A percentile compares a stretch with the other conserved stretches of the same genome.
These are phyloP conservation scores for Orientallactaga bullata DNA, from an alignment of 2,113 vertebrate genomes.

Conservation along the genomic window DNA sequence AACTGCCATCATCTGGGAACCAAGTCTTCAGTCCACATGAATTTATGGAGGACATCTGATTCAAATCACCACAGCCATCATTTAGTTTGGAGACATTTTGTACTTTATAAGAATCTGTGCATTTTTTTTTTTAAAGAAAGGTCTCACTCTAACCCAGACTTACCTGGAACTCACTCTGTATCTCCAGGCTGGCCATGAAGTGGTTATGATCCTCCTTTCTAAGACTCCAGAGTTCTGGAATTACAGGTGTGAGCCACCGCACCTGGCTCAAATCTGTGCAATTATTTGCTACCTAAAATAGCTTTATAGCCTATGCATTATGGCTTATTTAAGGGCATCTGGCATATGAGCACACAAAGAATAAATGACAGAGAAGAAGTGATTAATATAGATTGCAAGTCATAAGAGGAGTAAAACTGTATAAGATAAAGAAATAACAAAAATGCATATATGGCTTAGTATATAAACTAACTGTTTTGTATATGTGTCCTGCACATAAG, in stretches of 20 bases:
- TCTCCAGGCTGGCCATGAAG: too few relatives aligned
- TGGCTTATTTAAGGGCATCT: slow-evolving; percentile 48
- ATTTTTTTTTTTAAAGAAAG: background rate
- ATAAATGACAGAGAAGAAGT: background rate
- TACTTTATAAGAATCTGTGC: background rate
- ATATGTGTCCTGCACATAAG: background rate
- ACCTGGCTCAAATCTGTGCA: too few relatives aligned
- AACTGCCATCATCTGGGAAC: too few relatives aligned
- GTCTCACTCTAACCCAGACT: too few relatives aligned
- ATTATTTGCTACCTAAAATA: slow-evolving; percentile 11
- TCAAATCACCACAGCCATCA: too few relatives aligned
- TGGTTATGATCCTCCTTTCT: too few relatives aligned
- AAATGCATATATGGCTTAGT: slow-evolving; percentile 13
- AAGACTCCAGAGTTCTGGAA: too few relatives aligned
- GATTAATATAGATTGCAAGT: slow-evolving; percentile 32
- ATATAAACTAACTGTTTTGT: background rate
- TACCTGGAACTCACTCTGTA: too few relatives aligned
- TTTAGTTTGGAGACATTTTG: background rate
- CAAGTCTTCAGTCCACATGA: too few relatives aligned
- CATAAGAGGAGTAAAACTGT: background rate
- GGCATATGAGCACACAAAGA: background rate
- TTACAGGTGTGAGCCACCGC: too few relatives aligned
- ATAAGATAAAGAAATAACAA: slow-evolving; percentile 10
- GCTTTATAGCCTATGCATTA: slow-evolving; percentile 28
- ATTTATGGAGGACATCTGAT: too few relatives aligned